Conservation (phyloP, 2,888 invertebrate genomes). For the Drosophila siamana region DNA sequence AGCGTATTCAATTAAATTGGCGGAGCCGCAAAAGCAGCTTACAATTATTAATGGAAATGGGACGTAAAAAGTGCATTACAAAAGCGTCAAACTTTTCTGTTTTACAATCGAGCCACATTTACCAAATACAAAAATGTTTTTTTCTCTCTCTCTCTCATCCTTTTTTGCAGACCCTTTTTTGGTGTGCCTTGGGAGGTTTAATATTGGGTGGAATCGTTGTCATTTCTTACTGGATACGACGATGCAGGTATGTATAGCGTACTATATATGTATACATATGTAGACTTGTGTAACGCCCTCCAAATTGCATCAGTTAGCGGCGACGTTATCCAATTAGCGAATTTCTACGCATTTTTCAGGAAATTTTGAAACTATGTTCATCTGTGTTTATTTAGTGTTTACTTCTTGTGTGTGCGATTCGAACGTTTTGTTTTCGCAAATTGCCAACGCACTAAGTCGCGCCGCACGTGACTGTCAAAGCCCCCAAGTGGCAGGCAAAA, state of each 20-base stretch:
- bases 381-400: background rate
- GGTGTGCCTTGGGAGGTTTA: constrained; percentile 85
- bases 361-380: constrained; percentile 14
- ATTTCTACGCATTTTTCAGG: constrained; percentile 20
- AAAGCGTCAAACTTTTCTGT: background rate
- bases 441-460: constrained; percentile 60
- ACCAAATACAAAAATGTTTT: too few relatives aligned
- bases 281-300: background rate
- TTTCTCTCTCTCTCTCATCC: too few relatives aligned
- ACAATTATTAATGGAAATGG: constrained; percentile 1
- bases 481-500: background rate
- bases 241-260: constrained; percentile 85
- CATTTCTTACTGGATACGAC: constrained; percentile 85
- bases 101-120: too few relatives aligned
- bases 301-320: constrained; percentile 3
- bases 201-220: constrained; percentile 85
- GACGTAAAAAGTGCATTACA: background rate
- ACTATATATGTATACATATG: background rate
- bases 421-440: constrained; percentile 28
- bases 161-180: constrained; percentile 84
- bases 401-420: background rate
- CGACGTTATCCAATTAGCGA: constrained; percentile 43
- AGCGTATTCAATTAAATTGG: constrained; percentile 1
- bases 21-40: background rate
- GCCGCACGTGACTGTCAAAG: constrained; percentile 65